Conservation (phyloP, 2,113 vertebrate genomes). For the Syrrhaptes paradoxus region DNA sequence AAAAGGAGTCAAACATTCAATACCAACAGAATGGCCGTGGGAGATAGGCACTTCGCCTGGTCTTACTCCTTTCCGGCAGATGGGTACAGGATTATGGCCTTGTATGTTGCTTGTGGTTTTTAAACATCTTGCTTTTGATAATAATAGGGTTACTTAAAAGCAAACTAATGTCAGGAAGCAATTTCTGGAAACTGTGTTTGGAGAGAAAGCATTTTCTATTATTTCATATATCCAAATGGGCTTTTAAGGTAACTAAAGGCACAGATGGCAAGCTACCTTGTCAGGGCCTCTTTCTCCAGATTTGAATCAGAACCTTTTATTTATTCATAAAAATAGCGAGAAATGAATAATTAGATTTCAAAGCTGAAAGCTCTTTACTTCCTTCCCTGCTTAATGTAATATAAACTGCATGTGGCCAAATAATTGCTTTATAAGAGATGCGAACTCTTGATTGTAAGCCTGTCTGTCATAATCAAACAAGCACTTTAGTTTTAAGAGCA, state of each 20-base stretch:
- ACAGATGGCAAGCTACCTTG: neutral
- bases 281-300: neutral
- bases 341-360: slow-evolving; percentile 48
- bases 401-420: neutral
- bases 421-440: slow-evolving; percentile 23
- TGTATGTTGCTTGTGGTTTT: neutral
- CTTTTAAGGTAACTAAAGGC: neutral
- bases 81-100: neutral
- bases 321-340: slow-evolving; percentile 22
- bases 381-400: neutral
- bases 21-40: neutral
- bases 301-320: slow-evolving; percentile 2
- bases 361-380: slow-evolving; percentile 14
- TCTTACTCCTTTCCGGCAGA: neutral
- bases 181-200: neutral
- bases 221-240: neutral
- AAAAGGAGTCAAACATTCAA: neutral
- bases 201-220: neutral
- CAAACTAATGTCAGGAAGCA: neutral
- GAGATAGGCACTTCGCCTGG: neutral
- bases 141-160: neutral
- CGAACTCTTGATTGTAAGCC: neutral
- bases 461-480: slow-evolving; percentile 10
- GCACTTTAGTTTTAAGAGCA: slow-evolving; percentile 4
- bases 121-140: neutral